These are phyloP conservation scores for Luidia sarsii DNA, from an alignment of 53 echinoderm and acorn worm genomes.

Conservation along the genomic window DNA sequence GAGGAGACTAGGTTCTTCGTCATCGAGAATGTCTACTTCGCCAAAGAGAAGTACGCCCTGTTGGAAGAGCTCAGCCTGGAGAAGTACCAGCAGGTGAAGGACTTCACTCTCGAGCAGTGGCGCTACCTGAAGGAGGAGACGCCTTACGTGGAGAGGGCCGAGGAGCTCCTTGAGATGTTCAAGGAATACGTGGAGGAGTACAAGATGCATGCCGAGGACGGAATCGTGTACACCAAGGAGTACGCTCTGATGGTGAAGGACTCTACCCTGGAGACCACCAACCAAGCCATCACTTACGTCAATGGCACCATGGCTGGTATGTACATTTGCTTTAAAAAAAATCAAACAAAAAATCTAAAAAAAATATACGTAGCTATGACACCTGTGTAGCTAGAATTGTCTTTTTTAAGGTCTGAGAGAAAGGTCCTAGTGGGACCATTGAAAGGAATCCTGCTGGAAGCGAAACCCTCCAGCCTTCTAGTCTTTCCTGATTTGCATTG, in stretches of 20 bases:
- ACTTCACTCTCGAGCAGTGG: slow-evolving; percentile 50
- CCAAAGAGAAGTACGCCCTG: slow-evolving; percentile 41
- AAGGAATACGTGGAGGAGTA: slow-evolving; percentile 62
- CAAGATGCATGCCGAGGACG: slow-evolving; percentile 38
- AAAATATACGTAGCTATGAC: no score
- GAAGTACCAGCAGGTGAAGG: slow-evolving; percentile 25
- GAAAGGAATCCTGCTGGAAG: no score
- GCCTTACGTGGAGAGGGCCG: slow-evolving; percentile 55
- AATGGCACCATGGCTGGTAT: slow-evolving; percentile 95
- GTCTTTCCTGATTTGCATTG: no score
- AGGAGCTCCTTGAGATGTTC: slow-evolving; percentile 63
- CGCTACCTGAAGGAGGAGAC: slow-evolving; percentile 60
- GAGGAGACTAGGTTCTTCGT: slow-evolving; percentile 47
- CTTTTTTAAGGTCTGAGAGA: no score
- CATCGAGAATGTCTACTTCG: slow-evolving; percentile 20
- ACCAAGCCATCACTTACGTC: slow-evolving; percentile 64
- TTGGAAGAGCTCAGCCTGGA: slow-evolving; percentile 40
- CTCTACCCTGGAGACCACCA: slow-evolving; percentile 16
- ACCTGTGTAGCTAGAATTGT: no score
- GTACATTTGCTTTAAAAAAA: not conserved
- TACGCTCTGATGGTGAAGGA: slow-evolving; percentile 56
- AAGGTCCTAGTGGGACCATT: no score
- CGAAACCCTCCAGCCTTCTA: no score
- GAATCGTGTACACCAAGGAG: slow-evolving; percentile 56
- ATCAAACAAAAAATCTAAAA: no score